Evolutionary conservation across 2,113 vertebrate species (phyloP).

Genomic region (Atrichornis clamosus): DNA sequence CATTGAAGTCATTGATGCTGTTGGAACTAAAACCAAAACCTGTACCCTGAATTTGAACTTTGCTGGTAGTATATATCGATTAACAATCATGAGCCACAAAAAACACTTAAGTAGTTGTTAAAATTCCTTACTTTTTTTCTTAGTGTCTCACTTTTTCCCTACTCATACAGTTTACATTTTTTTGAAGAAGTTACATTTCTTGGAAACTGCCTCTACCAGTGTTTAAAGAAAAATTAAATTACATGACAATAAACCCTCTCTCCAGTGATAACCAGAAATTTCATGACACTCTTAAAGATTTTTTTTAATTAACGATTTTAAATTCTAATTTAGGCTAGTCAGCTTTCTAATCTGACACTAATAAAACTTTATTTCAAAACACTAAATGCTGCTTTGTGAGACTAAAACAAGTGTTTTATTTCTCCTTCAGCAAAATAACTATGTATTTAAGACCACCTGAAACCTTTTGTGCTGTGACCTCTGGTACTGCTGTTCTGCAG

Average conservation of each 20-base stretch:
- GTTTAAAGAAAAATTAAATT: neutral
- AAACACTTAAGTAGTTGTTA: neutral
- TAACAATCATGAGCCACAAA: neutral
- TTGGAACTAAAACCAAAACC: neutral
- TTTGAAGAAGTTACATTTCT: neutral
- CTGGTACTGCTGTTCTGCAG: neutral
- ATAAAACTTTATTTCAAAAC: slow-evolving; percentile 13
- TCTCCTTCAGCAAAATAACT: slow-evolving; percentile 5
- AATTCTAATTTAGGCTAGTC: neutral
- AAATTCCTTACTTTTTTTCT: neutral
- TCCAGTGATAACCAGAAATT: neutral
- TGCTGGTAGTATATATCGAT: neutral
- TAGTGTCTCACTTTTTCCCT: neutral
- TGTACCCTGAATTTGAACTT: neutral
- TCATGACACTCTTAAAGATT: neutral
- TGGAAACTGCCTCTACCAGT: neutral
- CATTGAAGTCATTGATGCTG: neutral
- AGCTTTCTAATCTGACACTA: slow-evolving; percentile 22
- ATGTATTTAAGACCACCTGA: neutral
- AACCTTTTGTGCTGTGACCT: neutral
- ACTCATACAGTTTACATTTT: neutral
- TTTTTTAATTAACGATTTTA: neutral
- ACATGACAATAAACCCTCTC: neutral
- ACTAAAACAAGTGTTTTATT: neutral
- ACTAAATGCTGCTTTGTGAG: slow-evolving; percentile 36